Evolutionary conservation across 2,888 invertebrate species (phyloP).

Genomic region (Isoperla grammatica): DNA sequence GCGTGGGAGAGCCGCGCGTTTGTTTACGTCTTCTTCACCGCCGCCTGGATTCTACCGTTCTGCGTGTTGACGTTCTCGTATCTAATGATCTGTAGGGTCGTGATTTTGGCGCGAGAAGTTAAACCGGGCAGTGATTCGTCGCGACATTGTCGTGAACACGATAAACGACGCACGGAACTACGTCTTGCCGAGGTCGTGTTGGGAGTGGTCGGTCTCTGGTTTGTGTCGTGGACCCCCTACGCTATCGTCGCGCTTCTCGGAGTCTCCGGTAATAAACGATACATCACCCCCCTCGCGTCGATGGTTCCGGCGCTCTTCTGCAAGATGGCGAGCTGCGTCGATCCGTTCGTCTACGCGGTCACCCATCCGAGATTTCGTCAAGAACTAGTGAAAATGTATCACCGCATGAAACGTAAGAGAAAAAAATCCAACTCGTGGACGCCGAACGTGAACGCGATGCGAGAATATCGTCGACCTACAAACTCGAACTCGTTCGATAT

Average conservation of each 20-base stretch:
- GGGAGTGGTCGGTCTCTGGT: conserved; percentile 66
- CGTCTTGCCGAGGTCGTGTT: conserved; percentile 64
- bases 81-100: conserved; percentile 60
- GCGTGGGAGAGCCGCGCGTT: conserved; percentile 56
- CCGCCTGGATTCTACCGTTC: conserved; percentile 70
- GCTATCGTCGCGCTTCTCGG: conserved; percentile 69
- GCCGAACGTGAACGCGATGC: background rate
- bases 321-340: conserved; percentile 73
- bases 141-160: conserved; percentile 55
- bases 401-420: conserved; percentile 33
- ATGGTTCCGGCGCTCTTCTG: conserved; percentile 76
- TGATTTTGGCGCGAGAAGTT: conserved; percentile 49
- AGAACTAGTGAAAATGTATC: conserved; percentile 50
- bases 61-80: conserved; percentile 67
- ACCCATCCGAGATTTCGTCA: conserved; percentile 71
- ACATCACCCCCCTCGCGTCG: conserved; percentile 62
- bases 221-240: conserved; percentile 78
- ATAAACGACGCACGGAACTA: conserved; percentile 64
- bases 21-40: conserved; percentile 68
- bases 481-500: background rate
- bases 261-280: conserved; percentile 56
- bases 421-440: too few relatives aligned
- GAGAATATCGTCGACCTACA: background rate
- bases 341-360: conserved; percentile 74
- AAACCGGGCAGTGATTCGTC: conserved; percentile 43